Conservation (phyloP, 2,113 vertebrate genomes). For the Excalfactoria chinensis region DNA sequence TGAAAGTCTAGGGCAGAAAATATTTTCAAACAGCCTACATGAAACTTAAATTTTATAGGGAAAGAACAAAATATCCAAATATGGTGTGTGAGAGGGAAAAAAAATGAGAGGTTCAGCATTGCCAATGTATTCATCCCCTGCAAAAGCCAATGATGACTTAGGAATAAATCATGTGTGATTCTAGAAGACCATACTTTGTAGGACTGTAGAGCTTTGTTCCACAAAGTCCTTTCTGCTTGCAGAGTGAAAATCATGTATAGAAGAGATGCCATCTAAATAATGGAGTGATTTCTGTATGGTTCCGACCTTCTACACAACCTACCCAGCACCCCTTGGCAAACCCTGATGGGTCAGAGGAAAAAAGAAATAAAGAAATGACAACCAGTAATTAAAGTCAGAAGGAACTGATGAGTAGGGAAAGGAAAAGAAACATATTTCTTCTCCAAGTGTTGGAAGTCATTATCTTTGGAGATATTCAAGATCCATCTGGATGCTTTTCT, state of each 20-base stretch:
- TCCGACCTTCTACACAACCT: background rate
- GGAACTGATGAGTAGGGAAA: background rate
- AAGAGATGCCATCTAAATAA: background rate
- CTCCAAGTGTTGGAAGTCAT: background rate
- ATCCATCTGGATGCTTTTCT: no score
- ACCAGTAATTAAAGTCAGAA: background rate
- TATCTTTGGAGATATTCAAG: background rate
- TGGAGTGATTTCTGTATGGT: accelerated
- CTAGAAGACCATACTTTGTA: background rate
- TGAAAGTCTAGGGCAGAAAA: background rate
- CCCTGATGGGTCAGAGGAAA: background rate
- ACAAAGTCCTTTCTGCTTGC: background rate
- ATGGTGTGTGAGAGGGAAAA: background rate
- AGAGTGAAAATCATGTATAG: background rate
- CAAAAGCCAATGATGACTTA: background rate
- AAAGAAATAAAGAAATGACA: background rate
- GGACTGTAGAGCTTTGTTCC: background rate
- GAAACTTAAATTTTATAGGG: background rate
- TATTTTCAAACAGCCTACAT: background rate
- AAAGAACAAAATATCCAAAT: background rate
- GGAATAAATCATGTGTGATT: background rate
- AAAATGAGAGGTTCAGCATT: background rate
- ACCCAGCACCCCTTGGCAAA: background rate
- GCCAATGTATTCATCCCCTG: background rate
- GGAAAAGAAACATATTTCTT: background rate